Evolutionary conservation across 1,140 invertebrate species (phyloP).

Genomic region (Helicoverpa zea): DNA sequence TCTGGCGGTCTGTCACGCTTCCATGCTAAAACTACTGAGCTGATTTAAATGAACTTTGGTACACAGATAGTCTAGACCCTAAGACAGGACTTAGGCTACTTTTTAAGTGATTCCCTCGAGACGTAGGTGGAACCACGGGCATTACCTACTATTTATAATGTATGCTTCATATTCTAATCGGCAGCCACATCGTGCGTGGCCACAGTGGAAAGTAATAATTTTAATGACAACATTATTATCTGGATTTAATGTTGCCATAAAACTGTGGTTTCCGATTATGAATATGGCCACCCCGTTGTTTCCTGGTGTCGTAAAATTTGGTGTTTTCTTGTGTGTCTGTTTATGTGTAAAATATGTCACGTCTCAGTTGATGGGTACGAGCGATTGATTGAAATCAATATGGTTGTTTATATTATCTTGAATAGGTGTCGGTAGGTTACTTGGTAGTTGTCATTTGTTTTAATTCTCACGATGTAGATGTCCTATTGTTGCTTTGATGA

Average conservation of each 20-base stretch:
- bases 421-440: neutral
- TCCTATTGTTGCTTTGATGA: too few relatives aligned
- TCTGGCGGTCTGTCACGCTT: too few relatives aligned
- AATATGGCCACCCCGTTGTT: constrained; percentile 33
- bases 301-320: constrained; percentile 21
- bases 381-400: constrained; percentile 7
- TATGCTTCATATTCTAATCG: neutral
- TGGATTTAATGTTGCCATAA: constrained; percentile 34
- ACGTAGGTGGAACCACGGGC: too few relatives aligned
- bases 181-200: neutral
- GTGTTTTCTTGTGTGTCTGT: neutral
- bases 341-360: neutral
- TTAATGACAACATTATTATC: constrained; percentile 36
- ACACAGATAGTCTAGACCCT: too few relatives aligned
- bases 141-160: neutral
- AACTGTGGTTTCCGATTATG: constrained; percentile 38
- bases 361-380: neutral
- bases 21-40: too few relatives aligned
- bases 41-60: too few relatives aligned
- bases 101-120: too few relatives aligned
- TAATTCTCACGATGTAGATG: too few relatives aligned
- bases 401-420: neutral
- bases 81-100: too few relatives aligned
- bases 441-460: neutral
- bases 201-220: neutral